Evolutionary conservation across 2,113 vertebrate species (phyloP).

Genomic region (Phainopepla nitens): DNA sequence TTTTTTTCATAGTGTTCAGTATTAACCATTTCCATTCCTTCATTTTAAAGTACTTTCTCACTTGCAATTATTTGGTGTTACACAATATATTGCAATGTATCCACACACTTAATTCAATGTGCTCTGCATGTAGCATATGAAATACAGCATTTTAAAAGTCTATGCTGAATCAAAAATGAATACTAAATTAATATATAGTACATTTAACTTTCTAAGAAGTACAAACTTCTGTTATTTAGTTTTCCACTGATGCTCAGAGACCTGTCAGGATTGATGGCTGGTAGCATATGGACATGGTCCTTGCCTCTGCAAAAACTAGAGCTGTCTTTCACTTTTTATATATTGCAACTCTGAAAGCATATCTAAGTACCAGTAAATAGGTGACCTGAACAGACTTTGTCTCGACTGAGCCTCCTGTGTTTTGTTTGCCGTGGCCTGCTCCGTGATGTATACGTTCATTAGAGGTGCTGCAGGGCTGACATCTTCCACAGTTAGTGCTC

Average conservation of each 20-base stretch:
- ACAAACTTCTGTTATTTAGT: background rate
- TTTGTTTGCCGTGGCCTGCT: background rate
- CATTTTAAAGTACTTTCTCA: background rate
- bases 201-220: background rate
- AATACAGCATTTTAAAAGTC: background rate
- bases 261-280: background rate
- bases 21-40: background rate
- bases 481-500: background rate
- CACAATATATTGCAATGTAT: background rate
- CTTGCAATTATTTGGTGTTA: background rate
- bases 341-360: background rate
- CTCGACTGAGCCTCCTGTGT: background rate
- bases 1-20: background rate
- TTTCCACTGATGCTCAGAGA: background rate
- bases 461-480: background rate
- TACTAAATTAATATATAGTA: background rate
- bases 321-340: background rate
- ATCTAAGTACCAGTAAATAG: background rate
- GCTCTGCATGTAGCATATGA: background rate
- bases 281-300: rapidly evolving
- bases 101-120: rapidly evolving
- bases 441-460: background rate
- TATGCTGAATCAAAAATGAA: background rate
- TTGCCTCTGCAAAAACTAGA: background rate
- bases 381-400: background rate